phyloP scores from a whole-genome alignment of 2,888 invertebrate species.

The Orthosia gracilis region DNA sequence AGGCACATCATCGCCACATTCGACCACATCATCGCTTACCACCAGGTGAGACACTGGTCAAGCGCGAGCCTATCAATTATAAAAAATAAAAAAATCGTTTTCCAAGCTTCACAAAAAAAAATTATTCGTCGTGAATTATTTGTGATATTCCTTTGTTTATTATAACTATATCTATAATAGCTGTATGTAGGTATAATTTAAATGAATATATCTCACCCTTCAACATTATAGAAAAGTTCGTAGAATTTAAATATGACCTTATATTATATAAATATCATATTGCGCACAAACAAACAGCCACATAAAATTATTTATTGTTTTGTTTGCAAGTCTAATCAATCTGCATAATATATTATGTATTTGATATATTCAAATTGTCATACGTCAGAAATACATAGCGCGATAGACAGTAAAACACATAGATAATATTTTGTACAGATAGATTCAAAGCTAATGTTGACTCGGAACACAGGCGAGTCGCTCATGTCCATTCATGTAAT shows the following conservation, averaged over 20 bases:
- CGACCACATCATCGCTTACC: no score
- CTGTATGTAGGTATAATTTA: no score
- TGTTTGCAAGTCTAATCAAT: slow-evolving; percentile 7
- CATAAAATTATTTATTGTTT: slow-evolving; percentile 15
- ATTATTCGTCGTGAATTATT: not conserved
- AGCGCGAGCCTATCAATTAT: no score
- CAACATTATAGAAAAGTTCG: not conserved
- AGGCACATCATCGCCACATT: no score
- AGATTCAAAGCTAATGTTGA: no score
- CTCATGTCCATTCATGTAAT: no score
- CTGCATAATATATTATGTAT: not conserved
- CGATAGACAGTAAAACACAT: no score
- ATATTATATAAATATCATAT: slow-evolving; percentile 4
- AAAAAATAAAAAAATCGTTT: no score
- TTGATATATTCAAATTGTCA: slow-evolving; percentile 3
- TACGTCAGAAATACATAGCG: slow-evolving; percentile 8
- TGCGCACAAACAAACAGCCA: slow-evolving; percentile 29
- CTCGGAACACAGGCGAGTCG: no score
- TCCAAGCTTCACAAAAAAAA: not conserved
- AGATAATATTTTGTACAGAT: no score
- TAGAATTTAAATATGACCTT: slow-evolving; percentile 15
- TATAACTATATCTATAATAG: no score
- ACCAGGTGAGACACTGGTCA: no score
- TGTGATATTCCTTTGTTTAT: not conserved
- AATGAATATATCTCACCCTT: not conserved